Conservation (phyloP, 37 sponge, comb jelly and placozoan species). For the Chondrosia reniformis region DNA sequence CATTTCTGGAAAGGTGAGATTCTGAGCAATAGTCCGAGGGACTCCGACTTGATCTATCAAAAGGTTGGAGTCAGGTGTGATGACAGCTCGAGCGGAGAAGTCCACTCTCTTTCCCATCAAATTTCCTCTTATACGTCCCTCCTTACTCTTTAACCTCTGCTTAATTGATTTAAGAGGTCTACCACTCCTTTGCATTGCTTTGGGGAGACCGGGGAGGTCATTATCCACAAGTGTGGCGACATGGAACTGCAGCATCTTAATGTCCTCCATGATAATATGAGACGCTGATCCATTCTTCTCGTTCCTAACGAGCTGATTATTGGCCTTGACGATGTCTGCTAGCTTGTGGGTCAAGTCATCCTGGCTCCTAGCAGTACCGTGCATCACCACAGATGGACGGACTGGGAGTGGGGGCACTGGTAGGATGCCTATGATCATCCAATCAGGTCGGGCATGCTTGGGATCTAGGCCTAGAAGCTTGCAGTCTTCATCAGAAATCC, state of each 20-base stretch:
- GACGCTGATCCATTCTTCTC: constrained; percentile 98
- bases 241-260: constrained; percentile 98
- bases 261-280: constrained; percentile 93
- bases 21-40: constrained; percentile 96
- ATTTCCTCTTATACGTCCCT: constrained; percentile 97
- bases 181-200: constrained; percentile 93
- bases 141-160: constrained; percentile 94
- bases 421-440: constrained; percentile 92
- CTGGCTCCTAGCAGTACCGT: constrained; percentile 88
- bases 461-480: constrained; percentile 88
- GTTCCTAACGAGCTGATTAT: constrained; percentile 89
- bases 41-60: constrained; percentile 96
- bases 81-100: constrained; percentile 98
- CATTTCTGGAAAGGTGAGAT: constrained; percentile 95
- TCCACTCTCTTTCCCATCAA: constrained; percentile 99
- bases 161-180: constrained; percentile 96
- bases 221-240: constrained; percentile 96
- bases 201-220: constrained; percentile 93
- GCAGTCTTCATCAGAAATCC: constrained; percentile 93
- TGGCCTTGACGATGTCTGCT: constrained; percentile 96
- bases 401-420: constrained; percentile 97
- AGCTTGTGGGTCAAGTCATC: constrained; percentile 99
- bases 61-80: constrained; percentile 97
- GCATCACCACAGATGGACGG: constrained; percentile 95
- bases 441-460: constrained; percentile 87